Percentiles rank a stretch among this genome's conserved stretches.
These are phyloP conservation scores for Spizaetus ornatus DNA, from an alignment of 2,113 vertebrate species.

Conservation along the genomic window DNA sequence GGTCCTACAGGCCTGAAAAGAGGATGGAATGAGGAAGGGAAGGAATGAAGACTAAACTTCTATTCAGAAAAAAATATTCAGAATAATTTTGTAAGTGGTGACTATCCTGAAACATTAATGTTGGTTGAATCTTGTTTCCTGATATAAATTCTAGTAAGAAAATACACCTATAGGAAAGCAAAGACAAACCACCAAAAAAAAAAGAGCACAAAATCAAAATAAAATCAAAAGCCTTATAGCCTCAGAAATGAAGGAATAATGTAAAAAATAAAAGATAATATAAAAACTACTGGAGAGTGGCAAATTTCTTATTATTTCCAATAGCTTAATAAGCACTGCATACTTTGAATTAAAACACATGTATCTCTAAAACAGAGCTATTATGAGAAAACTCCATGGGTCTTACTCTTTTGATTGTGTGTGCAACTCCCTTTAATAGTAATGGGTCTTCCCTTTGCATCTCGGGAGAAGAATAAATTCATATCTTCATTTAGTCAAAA, in stretches of 20 bases:
- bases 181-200: conserved; percentile 11
- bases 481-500: not conserved
- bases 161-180: conserved; percentile 39
- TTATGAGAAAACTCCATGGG: not conserved
- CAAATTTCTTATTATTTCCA: conserved; percentile 9
- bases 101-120: not conserved
- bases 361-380: not conserved
- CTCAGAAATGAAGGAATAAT: conserved; percentile 38
- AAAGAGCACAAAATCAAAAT: not conserved
- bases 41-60: not conserved
- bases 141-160: conserved; percentile 38
- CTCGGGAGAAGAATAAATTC: not conserved
- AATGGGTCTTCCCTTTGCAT: not conserved
- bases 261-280: not conserved
- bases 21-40: not conserved
- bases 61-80: conserved; percentile 30
- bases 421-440: not conserved
- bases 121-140: conserved; percentile 38
- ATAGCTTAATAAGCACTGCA: not conserved
- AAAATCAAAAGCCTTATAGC: not conserved
- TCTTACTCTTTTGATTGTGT: not conserved
- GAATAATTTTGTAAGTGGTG: conserved; percentile 22
- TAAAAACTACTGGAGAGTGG: not conserved
- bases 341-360: not conserved
- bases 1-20: conserved; percentile 5